phyloP scores from a whole-genome alignment of 2,797 vertebrate genomes.

The Argentina silus region DNA sequence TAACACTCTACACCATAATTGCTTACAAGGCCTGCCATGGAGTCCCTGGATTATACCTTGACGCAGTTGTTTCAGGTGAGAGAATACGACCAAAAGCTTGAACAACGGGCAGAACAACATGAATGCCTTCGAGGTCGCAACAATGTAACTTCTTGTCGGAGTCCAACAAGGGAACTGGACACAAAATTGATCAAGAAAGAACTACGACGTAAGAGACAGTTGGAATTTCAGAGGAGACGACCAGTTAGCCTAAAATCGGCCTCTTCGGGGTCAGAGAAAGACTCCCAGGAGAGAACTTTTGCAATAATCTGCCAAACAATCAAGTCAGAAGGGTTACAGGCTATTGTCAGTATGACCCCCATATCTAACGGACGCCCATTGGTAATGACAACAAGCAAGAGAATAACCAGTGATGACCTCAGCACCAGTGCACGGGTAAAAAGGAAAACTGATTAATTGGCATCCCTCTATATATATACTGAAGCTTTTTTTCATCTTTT shows the following conservation, averaged over 20 bases:
- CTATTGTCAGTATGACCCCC: slow-evolving; percentile 27
- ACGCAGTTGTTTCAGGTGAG: slow-evolving; percentile 37
- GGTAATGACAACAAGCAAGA: slow-evolving; percentile 46
- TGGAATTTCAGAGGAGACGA: slow-evolving; percentile 76
- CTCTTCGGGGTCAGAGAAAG: slow-evolving; percentile 22
- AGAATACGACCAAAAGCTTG: slow-evolving; percentile 69
- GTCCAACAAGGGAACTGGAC: slow-evolving; percentile 66
- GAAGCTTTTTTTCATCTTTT: too few relatives aligned
- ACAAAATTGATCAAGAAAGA: slow-evolving; percentile 66
- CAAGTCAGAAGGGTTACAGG: slow-evolving; percentile 31
- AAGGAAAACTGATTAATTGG: neutral
- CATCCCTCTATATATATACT: neutral
- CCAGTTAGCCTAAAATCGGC: slow-evolving; percentile 59
- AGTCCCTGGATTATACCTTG: slow-evolving; percentile 37
- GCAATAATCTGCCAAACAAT: slow-evolving; percentile 23
- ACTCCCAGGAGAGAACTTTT: slow-evolving; percentile 27
- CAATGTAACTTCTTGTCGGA: slow-evolving; percentile 79
- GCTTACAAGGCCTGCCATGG: slow-evolving; percentile 57
- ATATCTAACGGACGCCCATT: slow-evolving; percentile 48
- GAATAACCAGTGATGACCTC: slow-evolving; percentile 37
- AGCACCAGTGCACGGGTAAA: slow-evolving; percentile 69
- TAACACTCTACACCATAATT: neutral
- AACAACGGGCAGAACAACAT: slow-evolving; percentile 70
- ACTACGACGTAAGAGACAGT: slow-evolving; percentile 76
- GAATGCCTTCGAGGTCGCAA: slow-evolving; percentile 73